These are phyloP conservation scores for Venustoraphidia nigricollis DNA, from an alignment of 2,888 invertebrate genomes.

Conservation along the genomic window DNA sequence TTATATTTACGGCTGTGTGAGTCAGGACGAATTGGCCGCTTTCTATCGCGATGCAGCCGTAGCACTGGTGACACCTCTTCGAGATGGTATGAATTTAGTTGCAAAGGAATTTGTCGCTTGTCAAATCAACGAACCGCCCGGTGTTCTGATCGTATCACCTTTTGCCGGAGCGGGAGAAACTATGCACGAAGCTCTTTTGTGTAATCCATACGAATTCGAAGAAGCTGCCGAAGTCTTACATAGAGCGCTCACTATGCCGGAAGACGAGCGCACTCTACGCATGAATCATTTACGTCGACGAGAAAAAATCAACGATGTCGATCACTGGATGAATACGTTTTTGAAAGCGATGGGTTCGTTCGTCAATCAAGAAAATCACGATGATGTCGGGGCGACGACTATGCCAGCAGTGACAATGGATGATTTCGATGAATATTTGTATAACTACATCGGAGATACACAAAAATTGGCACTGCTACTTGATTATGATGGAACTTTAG, in stretches of 20 bases:
- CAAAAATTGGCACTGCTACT: constrained; percentile 70
- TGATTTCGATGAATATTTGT: constrained; percentile 77
- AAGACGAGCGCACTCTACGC: constrained; percentile 69
- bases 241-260: constrained; percentile 77
- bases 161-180: constrained; percentile 87
- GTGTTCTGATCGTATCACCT: constrained; percentile 76
- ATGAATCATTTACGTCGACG: constrained; percentile 73
- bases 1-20: constrained; percentile 78
- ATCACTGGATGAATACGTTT: constrained; percentile 80
- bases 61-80: constrained; percentile 70
- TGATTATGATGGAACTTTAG: constrained; percentile 80
- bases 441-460: constrained; percentile 76
- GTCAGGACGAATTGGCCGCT: constrained; percentile 72
- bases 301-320: constrained; percentile 70
- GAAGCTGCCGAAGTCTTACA: constrained; percentile 78
- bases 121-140: constrained; percentile 72
- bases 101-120: constrained; percentile 89
- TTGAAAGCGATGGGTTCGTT: constrained; percentile 76
- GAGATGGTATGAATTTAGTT: constrained; percentile 86
- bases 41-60: constrained; percentile 78
- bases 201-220: constrained; percentile 79
- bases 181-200: constrained; percentile 84
- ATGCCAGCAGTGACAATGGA: constrained; percentile 86
- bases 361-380: constrained; percentile 51
- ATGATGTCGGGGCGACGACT: constrained; percentile 66